These are phyloP conservation scores for Panorpa germanica DNA, from an alignment of 2,888 invertebrate genomes.

Conservation along the genomic window DNA sequence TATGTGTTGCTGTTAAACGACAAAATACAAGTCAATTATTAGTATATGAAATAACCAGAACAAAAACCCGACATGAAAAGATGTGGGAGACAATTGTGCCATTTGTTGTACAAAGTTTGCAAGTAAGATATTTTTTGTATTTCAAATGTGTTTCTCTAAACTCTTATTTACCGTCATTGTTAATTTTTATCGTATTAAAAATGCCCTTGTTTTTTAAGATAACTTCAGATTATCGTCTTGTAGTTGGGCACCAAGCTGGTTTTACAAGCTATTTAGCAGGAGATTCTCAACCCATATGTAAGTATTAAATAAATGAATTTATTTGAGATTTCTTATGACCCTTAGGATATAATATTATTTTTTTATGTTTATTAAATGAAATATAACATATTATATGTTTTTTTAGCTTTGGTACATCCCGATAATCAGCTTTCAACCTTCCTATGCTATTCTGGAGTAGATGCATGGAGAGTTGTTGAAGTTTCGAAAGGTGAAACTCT, in stretches of 20 bases:
- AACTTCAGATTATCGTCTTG: constrained; percentile 30
- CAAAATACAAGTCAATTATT: too few relatives aligned
- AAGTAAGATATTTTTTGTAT: constrained; percentile 29
- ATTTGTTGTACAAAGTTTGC: constrained; percentile 54
- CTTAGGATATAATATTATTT: neutral
- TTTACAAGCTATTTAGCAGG: constrained; percentile 68
- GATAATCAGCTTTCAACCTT: constrained; percentile 72
- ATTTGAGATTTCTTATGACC: neutral
- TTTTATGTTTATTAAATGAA: neutral
- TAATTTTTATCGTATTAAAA: too few relatives aligned
- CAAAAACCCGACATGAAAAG: constrained; percentile 60
- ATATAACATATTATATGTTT: constrained; percentile 10
- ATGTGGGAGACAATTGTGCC: constrained; percentile 67
- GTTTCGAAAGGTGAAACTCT: constrained; percentile 37
- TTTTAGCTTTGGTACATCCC: constrained; percentile 62
- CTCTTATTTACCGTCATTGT: too few relatives aligned
- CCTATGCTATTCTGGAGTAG: constrained; percentile 61
- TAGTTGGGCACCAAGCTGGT: constrained; percentile 76
- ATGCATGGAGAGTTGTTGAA: constrained; percentile 7
- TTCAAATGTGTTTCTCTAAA: too few relatives aligned
- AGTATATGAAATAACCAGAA: constrained; percentile 79
- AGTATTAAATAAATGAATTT: constrained; percentile 19
- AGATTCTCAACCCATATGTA: constrained; percentile 44
- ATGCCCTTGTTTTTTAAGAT: too few relatives aligned
- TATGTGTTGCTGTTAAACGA: too few relatives aligned